These are phyloP conservation scores for Drosophila hawaiiensis DNA, from an alignment of 2,888 invertebrate genomes.

Conservation along the genomic window DNA sequence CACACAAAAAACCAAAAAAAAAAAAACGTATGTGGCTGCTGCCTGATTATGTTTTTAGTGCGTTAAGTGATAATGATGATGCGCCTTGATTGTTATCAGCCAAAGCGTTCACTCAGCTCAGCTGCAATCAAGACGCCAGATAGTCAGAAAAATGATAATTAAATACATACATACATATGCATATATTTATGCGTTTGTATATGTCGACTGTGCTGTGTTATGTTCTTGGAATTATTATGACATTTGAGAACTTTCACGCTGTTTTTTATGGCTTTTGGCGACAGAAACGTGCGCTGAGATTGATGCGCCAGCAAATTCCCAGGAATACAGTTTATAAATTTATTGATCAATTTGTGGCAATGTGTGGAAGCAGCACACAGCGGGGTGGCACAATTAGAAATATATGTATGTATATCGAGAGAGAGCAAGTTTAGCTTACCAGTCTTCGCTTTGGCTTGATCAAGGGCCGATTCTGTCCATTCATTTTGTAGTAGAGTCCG, in stretches of 20 bases:
- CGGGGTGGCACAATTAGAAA: conserved; percentile 27
- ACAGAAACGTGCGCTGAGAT: conserved; percentile 72
- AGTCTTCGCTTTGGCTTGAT: conserved; percentile 99
- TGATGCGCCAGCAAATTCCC: conserved; percentile 71
- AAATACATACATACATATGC: conserved; percentile 37
- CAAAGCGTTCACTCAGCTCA: conserved; percentile 51
- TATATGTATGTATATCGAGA: not conserved
- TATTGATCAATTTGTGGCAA: conserved; percentile 76
- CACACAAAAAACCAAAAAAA: conserved; percentile 17
- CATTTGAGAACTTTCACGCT: conserved; percentile 83
- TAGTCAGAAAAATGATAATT: conserved; percentile 62
- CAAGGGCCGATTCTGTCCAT: conserved; percentile 98
- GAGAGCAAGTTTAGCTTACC: conserved; percentile 90
- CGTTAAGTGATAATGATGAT: conserved; percentile 81
- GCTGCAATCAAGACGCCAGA: conserved; percentile 69
- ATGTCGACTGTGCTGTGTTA: conserved; percentile 28
- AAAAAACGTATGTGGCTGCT: conserved; percentile 44
- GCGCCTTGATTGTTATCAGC: conserved; percentile 75
- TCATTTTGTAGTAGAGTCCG: conserved; percentile 99
- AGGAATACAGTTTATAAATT: conserved; percentile 64
- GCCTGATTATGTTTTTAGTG: conserved; percentile 81
- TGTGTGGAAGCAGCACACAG: conserved; percentile 69
- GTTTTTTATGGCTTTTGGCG: conserved; percentile 75
- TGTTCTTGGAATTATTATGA: conserved; percentile 83
- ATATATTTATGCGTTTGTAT: conserved; percentile 14